These are phyloP conservation scores for Leptopilina boulardi DNA, from an alignment of 1,140 invertebrate genomes.

Conservation along the genomic window DNA sequence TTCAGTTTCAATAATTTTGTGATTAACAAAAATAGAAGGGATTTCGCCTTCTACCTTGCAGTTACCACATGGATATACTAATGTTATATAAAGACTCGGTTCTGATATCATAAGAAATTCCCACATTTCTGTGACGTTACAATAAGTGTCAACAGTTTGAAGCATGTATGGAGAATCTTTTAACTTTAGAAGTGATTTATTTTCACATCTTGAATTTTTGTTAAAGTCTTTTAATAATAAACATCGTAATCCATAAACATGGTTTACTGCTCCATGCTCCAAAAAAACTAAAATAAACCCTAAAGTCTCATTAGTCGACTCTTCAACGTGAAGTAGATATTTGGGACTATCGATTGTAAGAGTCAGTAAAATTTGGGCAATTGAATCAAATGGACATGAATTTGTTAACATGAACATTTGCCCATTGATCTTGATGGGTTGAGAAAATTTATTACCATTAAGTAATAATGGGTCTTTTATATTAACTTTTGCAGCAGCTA, in stretches of 20 bases:
- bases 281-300: background rate
- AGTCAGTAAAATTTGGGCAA: background rate
- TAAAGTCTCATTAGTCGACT: background rate
- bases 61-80: background rate
- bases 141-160: background rate
- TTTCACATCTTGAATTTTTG: background rate
- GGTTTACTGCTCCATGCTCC: background rate
- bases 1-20: background rate
- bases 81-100: background rate
- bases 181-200: background rate
- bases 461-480: background rate
- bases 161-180: background rate
- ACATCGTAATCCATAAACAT: background rate
- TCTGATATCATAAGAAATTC: background rate
- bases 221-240: background rate
- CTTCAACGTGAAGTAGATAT: background rate
- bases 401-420: background rate
- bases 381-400: background rate
- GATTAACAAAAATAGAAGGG: background rate
- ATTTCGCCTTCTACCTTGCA: background rate
- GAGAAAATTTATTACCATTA: background rate
- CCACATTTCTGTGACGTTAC: background rate
- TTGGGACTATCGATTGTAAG: background rate
- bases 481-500: background rate
- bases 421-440: background rate